These are phyloP conservation scores for Eristalis tenax DNA, from an alignment of 2,888 invertebrate species.

Conservation along the genomic window DNA sequence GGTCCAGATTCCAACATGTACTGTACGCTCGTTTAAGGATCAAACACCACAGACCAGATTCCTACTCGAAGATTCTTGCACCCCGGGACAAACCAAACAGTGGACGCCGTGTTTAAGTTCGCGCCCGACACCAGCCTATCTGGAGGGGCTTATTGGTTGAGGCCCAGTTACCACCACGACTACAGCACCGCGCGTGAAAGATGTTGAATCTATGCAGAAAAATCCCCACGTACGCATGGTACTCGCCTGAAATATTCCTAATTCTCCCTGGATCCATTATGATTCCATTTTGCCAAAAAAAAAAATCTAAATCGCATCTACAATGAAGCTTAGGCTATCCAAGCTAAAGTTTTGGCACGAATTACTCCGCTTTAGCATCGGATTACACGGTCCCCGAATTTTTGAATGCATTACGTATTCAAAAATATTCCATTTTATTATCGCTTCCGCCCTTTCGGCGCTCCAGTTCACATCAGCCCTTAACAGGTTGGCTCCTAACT, in stretches of 20 bases:
- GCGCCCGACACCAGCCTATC: background rate
- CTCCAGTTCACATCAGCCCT: background rate
- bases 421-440: conserved; percentile 26
- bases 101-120: background rate
- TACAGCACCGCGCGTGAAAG: background rate
- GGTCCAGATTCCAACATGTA: too few species aligned
- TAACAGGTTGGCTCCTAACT: background rate
- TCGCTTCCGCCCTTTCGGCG: background rate
- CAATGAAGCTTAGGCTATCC: background rate
- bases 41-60: too few species aligned
- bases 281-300: background rate
- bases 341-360: background rate
- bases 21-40: too few species aligned
- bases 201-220: too few species aligned
- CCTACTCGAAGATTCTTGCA: too few species aligned
- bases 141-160: background rate
- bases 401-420: conserved; percentile 17
- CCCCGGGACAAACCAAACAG: background rate
- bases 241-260: too few species aligned
- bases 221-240: too few species aligned
- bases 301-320: background rate
- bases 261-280: too few species aligned
- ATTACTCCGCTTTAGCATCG: background rate
- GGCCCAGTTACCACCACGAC: background rate
- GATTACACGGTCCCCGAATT: conserved; percentile 12